Base-by-base conservation (phyloP, 2,113 vertebrate genomes). In the Dermatemys mawii region DNA sequence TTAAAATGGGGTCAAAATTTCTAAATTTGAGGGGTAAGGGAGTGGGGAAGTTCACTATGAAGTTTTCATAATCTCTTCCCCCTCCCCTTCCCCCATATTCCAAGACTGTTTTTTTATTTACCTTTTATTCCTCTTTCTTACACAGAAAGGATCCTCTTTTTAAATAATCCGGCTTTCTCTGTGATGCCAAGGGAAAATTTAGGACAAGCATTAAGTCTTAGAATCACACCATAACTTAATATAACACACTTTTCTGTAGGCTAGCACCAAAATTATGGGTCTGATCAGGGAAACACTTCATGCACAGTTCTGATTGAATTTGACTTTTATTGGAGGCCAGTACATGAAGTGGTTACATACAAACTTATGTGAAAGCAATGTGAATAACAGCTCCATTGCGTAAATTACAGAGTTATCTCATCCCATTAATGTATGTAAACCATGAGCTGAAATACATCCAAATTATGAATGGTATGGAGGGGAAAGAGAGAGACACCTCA, bases 41-140 rank as follows among this genome's bases (percentile, higher is more conserved):
- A 79, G 70, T 32, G 54, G 48, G 29, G 91, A 35, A 86, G 91
- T 92, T 75, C 46, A 49, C 60, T 78, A 79, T 32, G 46, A 90
- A 83, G 46, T 87, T 73, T 41, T 44, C 2, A 80, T 81, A 1
- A 54, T 86, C 12, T 90, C 84, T 83, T 79, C 27, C 78, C 87
- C 14, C 82, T 88, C 70, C 79, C n/a, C n/a, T n/a, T 48, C 60
- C 51, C 35, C 2, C 57, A 16, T 11, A 2, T 10, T 46, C 3
- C 26, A 81, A 50, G 78, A 38, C 78, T 87, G 83, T 16, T 21
- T 94, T 91, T 94, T 91, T 87, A 91, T 67, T 88, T 11, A 2
- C 2, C 11, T 92, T 3, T 73, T 78, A 94, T 46, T 80, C 86
- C 27, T n/a, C 19, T 51, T 80, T 32, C 48, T 38, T 76, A 41